A percentile compares a stretch with the other conserved stretches of the same genome.
These are phyloP conservation scores for Nemotelus pantherinus DNA, from an alignment of 2,888 invertebrate species.

Conservation along the genomic window DNA sequence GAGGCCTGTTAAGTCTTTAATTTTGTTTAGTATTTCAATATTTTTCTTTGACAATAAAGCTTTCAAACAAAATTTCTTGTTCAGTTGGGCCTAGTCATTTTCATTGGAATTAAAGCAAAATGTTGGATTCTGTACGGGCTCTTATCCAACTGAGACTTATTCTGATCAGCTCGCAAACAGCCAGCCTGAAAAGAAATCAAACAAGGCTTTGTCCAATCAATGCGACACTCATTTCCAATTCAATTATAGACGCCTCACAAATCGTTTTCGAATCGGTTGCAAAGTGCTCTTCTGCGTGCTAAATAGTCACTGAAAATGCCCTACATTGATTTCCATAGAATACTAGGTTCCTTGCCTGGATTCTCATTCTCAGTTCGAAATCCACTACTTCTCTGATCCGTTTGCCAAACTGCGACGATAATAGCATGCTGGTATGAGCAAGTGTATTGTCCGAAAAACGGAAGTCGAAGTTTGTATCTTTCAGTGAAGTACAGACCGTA, in stretches of 20 bases:
- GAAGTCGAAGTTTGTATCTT: constrained; percentile 20
- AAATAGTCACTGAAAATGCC: constrained; percentile 11
- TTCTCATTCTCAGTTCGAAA: no score
- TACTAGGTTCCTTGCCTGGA: background rate
- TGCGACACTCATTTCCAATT: background rate
- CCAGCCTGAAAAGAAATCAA: no score
- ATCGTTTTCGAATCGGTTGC: background rate
- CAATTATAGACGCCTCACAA: constrained; percentile 36
- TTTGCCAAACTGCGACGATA: background rate
- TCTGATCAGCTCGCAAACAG: no score
- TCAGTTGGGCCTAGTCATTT: no score
- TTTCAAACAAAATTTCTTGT: no score
- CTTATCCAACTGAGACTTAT: no score
- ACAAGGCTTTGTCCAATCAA: no score
- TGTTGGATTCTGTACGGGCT: no score
- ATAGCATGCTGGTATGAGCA: background rate
- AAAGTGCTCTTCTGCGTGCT: background rate
- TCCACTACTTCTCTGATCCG: background rate
- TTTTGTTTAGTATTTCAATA: no score
- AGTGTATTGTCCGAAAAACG: constrained; percentile 21
- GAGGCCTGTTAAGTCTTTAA: no score
- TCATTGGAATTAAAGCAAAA: no score
- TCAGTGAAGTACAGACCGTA: constrained; percentile 16
- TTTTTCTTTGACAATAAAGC: no score
- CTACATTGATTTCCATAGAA: constrained; percentile 14